Conservation (phyloP, 2,797 vertebrate genomes). For the Cyclura pinguis region DNA sequence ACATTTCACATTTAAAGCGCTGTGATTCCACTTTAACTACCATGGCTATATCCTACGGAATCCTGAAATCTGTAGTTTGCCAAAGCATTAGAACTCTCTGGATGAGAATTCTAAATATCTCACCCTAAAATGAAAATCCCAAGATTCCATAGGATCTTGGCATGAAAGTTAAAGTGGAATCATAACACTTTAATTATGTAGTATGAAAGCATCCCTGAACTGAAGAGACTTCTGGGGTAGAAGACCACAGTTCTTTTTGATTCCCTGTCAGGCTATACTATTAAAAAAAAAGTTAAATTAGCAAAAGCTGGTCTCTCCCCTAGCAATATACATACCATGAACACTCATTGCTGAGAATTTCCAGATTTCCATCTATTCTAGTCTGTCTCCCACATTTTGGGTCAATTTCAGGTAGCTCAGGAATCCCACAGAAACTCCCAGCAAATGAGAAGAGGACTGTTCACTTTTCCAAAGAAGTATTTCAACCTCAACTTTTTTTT, state of each 20-base stretch:
- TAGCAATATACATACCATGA: not conserved
- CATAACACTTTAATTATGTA: too few relatives aligned
- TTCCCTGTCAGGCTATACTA: not conserved
- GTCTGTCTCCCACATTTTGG: conserved; percentile 14
- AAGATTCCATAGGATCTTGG: too few relatives aligned
- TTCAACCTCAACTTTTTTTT: conserved; percentile 16
- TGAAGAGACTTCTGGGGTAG: not conserved
- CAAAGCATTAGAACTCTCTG: too few relatives aligned
- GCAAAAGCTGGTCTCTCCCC: not conserved
- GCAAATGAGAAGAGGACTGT: conserved; percentile 8
- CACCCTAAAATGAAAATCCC: too few relatives aligned
- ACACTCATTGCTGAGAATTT: not conserved
- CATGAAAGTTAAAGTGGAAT: not conserved
- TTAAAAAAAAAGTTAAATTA: not conserved
- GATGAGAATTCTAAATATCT: too few relatives aligned
- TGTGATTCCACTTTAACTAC: too few relatives aligned
- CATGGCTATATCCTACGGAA: too few relatives aligned
- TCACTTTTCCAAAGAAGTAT: not conserved
- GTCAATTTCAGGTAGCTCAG: not conserved
- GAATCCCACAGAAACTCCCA: not conserved
- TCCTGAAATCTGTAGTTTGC: too few relatives aligned
- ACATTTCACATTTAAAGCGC: too few relatives aligned
- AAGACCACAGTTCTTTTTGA: not conserved
- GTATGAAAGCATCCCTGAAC: not conserved
- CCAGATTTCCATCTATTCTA: conserved; percentile 1